Evolutionary conservation across 2,888 invertebrate species (phyloP).

Genomic region (Tryphoninae sp.): DNA sequence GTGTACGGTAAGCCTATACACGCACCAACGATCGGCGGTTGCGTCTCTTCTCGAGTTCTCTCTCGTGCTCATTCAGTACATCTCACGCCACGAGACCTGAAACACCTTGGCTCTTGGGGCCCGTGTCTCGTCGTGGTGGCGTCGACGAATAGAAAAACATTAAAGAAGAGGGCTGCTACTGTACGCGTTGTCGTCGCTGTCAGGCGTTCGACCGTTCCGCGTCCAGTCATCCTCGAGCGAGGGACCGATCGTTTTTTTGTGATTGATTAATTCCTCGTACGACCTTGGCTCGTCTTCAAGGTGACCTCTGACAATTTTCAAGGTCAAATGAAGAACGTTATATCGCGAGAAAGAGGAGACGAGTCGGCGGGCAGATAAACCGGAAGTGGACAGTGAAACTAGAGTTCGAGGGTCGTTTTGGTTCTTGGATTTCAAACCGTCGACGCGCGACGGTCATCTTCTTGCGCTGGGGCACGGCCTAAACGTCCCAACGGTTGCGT

Average conservation of each 20-base stretch:
- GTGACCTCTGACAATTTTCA: not conserved
- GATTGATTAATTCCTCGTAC: not conserved
- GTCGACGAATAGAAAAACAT: not conserved
- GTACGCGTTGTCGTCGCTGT: not conserved
- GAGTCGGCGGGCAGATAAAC: not conserved
- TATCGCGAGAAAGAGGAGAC: not conserved
- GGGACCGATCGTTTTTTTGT: not conserved
- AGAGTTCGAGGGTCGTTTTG: not conserved
- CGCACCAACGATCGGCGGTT: conserved; percentile 66
- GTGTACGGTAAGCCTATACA: conserved; percentile 47
- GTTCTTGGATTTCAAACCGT: not conserved
- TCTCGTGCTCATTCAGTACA: conserved; percentile 72
- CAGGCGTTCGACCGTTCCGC: not conserved
- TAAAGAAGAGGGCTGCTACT: not conserved
- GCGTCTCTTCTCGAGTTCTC: conserved; percentile 70
- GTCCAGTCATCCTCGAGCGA: too few species aligned
- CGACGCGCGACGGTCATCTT: not conserved
- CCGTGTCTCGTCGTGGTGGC: not conserved
- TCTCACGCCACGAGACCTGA: conserved; percentile 72
- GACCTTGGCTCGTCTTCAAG: not conserved
- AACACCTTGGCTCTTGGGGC: conserved; percentile 52
- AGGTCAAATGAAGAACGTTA: conserved; percentile 1
- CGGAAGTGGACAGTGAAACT: not conserved
- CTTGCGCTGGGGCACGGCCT: not conserved
- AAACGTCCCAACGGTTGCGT: not conserved